Base-by-base conservation (phyloP, 2,797 vertebrate genomes). In the Acanthis flammea region DNA sequence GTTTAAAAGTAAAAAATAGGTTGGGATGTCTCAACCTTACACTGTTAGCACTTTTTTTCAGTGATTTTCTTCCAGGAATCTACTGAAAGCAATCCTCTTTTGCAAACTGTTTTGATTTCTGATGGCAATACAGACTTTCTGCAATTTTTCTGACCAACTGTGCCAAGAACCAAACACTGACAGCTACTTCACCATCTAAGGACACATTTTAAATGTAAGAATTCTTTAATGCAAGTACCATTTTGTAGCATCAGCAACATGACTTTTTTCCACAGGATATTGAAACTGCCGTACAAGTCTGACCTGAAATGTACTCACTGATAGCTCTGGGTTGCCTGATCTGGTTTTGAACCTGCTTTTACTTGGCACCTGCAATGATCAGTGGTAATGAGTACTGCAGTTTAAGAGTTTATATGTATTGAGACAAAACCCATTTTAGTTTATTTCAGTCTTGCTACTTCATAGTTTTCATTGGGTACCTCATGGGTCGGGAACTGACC, bases 1-100 rank as follows among this genome's bases (percentile, higher is more conserved):
- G 33, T 77, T 94, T 88, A 22, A 77, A 90, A 93, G 72, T 37
- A n/a, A 93, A 96, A 79, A 88, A 39, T 25, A 86, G 57, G 74
- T 67, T 58, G 23, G 27, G 31, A 60, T 31, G 16, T 77, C 91
- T 73, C 55, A 88, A n/a, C 65, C n/a, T 37, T 68, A 44, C n/a
- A 30, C 28, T 65, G 35, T 93, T 68, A 68, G 50, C 30, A 74
- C 28, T 63, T 93, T 79, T 77, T 5, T 55, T 41, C 53, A 74
- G 45, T 65, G 25, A 35, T 74, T 87, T 94, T 62, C n/a, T 87
- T 89, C 44, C 48, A 54, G 58, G 14, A 88, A 24, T 53, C 54
- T 68, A 53, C 33, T 86, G 60, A 84, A 92, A 83, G 30, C 31
- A 72, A 72, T 30, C 6, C 23, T 83, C 37, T 77, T 80, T 70